These are phyloP conservation scores for Pachypanchax playfairii DNA, from an alignment of 2,113 vertebrate species.

Conservation along the genomic window DNA sequence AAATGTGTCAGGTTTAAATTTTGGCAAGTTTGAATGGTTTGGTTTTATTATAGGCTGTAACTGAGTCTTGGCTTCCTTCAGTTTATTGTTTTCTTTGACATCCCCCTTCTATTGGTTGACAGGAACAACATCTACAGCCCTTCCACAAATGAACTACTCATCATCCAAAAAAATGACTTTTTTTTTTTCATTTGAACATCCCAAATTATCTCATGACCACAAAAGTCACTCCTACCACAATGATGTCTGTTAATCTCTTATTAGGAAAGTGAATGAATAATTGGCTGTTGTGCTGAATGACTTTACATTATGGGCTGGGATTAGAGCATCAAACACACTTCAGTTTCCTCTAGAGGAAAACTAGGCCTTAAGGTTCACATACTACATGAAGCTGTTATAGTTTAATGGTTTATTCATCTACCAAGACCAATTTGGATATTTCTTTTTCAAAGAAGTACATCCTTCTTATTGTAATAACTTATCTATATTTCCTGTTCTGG, in stretches of 20 bases:
- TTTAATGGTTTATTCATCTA: not conserved
- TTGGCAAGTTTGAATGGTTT: slow-evolving; percentile 47
- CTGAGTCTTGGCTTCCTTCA: slow-evolving; percentile 34
- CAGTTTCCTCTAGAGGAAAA: slow-evolving; percentile 37
- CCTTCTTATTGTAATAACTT: not conserved
- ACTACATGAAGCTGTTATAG: not conserved
- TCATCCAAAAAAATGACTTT: slow-evolving; percentile 48
- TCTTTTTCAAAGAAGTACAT: not conserved
- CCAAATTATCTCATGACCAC: slow-evolving; percentile 55
- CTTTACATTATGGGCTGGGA: slow-evolving; percentile 55
- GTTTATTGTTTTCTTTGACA: slow-evolving; percentile 58
- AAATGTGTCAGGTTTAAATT: slow-evolving; percentile 43
- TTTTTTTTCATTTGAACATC: slow-evolving; percentile 34
- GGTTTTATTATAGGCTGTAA: slow-evolving; percentile 51
- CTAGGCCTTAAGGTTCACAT: not conserved
- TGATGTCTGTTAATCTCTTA: slow-evolving; percentile 55
- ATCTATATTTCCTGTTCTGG: not conserved
- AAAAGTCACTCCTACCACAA: slow-evolving; percentile 31
- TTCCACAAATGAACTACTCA: slow-evolving; percentile 35
- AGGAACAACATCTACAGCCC: slow-evolving; percentile 37
- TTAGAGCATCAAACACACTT: slow-evolving; percentile 48
- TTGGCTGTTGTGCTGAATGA: slow-evolving; percentile 44
- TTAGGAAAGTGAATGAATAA: slow-evolving; percentile 29
- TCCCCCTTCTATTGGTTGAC: slow-evolving; percentile 53
- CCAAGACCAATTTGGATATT: not conserved